phyloP scores from a whole-genome alignment of 2,113 vertebrate species.

The Gymnogyps californianus region DNA sequence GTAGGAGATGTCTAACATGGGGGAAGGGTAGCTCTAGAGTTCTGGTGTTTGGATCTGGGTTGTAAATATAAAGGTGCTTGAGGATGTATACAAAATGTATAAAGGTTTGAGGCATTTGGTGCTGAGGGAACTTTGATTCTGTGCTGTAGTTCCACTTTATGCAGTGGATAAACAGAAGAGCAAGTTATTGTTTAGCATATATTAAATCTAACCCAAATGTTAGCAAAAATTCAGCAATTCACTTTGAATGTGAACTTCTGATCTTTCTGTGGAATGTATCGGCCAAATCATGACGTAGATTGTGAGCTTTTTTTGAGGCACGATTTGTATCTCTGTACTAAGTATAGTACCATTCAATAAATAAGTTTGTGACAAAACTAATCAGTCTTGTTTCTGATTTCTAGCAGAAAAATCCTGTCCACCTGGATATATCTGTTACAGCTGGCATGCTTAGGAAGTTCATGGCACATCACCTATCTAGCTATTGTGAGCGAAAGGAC shows the following conservation, averaged over 20 bases:
- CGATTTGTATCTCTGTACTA: background rate
- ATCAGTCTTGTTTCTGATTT: slow-evolving; percentile 51
- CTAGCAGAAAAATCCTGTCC: background rate
- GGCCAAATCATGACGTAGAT: background rate
- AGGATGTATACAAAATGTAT: rapidly evolving
- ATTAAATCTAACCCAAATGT: background rate
- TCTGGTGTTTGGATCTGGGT: background rate
- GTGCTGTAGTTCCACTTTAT: background rate
- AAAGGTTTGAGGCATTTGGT: background rate
- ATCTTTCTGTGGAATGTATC: background rate
- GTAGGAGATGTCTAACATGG: rapidly evolving
- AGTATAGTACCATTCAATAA: slow-evolving; percentile 17
- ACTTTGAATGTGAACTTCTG: background rate
- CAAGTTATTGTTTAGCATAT: background rate
- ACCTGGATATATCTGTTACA: background rate
- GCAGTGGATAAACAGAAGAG: background rate
- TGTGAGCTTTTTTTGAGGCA: background rate
- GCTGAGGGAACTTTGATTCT: background rate
- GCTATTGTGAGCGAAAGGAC: background rate
- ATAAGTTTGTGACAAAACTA: background rate
- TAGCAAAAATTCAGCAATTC: background rate
- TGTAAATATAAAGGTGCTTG: background rate
- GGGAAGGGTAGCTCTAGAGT: background rate
- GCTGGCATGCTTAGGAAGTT: background rate
- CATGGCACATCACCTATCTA: background rate